Conservation (phyloP, 2,113 vertebrate species). For the Phodopus roborovskii region DNA sequence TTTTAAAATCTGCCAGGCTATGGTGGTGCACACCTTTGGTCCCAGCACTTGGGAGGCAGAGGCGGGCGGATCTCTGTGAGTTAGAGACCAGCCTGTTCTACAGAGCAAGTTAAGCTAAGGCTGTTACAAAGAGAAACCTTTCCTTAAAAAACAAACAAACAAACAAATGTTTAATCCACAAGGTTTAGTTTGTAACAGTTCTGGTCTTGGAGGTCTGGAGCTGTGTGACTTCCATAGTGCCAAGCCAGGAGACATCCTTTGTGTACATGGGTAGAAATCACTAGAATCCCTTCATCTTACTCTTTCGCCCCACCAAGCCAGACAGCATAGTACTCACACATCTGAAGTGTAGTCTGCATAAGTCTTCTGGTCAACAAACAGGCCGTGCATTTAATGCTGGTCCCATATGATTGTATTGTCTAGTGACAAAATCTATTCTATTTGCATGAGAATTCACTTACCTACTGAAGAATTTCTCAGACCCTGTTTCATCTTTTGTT, state of each 20-base stretch:
- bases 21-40: no score
- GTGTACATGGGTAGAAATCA: neutral
- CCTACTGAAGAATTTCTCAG: neutral
- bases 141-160: no score
- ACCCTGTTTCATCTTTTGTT: neutral
- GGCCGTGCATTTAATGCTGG: neutral
- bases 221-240: neutral
- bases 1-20: no score
- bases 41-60: no score
- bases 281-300: constrained; percentile 4
- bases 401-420: neutral
- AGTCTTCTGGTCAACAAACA: neutral
- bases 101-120: no score
- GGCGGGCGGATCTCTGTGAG: no score
- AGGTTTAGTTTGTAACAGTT: constrained; percentile 28
- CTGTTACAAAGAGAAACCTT: no score
- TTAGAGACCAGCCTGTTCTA: no score
- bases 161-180: neutral
- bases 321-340: neutral
- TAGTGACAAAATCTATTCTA: neutral
- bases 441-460: neutral
- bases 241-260: neutral
- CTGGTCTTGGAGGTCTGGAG: neutral
- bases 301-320: neutral
- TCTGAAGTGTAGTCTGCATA: neutral